A percentile compares a stretch with the other conserved stretches of the same genome.
Evolutionary conservation across 2,797 vertebrate species (phyloP).

Genomic region (Sebastes minor): DNA sequence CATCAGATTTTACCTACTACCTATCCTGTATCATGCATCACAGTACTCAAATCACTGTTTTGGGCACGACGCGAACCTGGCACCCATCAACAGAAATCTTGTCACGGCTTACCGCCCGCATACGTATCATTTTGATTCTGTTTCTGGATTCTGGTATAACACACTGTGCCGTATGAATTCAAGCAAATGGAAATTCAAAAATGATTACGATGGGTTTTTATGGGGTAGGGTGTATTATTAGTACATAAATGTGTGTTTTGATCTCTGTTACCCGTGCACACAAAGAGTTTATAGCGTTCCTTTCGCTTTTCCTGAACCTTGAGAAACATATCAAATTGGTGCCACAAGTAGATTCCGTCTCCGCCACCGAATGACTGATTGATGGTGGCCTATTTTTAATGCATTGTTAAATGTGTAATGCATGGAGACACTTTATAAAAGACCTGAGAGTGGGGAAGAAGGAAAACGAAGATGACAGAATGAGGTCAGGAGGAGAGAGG

Average conservation of each 20-base stretch:
- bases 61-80: conserved; percentile 66
- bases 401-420: conserved; percentile 85
- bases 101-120: conserved; percentile 55
- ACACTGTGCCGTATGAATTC: conserved; percentile 28
- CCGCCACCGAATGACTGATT: conserved; percentile 79
- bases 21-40: conserved; percentile 73
- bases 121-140: conserved; percentile 52
- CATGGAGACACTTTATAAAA: conserved; percentile 84
- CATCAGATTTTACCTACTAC: conserved; percentile 75
- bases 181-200: conserved; percentile 32
- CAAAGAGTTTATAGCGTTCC: conserved; percentile 36
- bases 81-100: conserved; percentile 72
- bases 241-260: conserved; percentile 52
- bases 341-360: conserved; percentile 73
- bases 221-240: conserved; percentile 58
- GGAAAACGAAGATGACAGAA: conserved; percentile 84
- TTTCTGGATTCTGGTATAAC: conserved; percentile 45
- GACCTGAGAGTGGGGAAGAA: conserved; percentile 79
- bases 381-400: conserved; percentile 85
- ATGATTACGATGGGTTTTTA: conserved; percentile 28
- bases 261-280: conserved; percentile 28
- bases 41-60: conserved; percentile 71
- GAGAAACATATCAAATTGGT: conserved; percentile 70
- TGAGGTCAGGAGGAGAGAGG: conserved; percentile 80
- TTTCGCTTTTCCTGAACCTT: conserved; percentile 46